These are phyloP conservation scores for Steatornis caripensis DNA, from an alignment of 2,113 vertebrate genomes.

Conservation along the genomic window DNA sequence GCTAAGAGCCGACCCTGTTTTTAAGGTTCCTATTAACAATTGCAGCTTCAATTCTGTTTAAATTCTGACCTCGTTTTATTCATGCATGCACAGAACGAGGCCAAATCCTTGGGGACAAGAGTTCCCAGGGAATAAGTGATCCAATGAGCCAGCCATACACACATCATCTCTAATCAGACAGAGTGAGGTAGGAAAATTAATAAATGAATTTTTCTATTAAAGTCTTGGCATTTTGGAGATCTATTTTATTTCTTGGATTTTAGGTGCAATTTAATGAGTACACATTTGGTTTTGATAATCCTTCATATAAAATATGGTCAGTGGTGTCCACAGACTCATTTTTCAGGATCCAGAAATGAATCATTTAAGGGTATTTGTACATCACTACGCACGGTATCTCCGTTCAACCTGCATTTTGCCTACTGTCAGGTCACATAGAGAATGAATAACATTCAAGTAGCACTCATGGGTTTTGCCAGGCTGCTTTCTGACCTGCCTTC, in stretches of 20 bases:
- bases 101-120: not conserved
- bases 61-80: not conserved
- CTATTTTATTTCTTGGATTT: not conserved
- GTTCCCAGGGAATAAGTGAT: not conserved
- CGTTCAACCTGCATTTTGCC: not conserved
- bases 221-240: not conserved
- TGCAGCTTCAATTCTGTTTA: not conserved
- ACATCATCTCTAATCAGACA: not conserved
- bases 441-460: not conserved
- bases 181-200: not conserved
- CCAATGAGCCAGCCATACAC: not conserved
- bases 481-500: not conserved
- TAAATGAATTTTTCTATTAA: not conserved
- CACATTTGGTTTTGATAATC: not conserved
- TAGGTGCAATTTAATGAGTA: not conserved
- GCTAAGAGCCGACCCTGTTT: not conserved
- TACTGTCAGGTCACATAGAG: not conserved
- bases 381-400: accelerated
- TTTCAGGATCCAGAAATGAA: not conserved
- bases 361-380: not conserved
- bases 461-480: not conserved
- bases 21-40: not conserved
- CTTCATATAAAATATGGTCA: not conserved
- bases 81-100: conserved; percentile 3
- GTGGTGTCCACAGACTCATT: not conserved